Base-by-base conservation (phyloP, 2,113 vertebrate genomes). In the Machaerirhynchus nigripectus region DNA sequence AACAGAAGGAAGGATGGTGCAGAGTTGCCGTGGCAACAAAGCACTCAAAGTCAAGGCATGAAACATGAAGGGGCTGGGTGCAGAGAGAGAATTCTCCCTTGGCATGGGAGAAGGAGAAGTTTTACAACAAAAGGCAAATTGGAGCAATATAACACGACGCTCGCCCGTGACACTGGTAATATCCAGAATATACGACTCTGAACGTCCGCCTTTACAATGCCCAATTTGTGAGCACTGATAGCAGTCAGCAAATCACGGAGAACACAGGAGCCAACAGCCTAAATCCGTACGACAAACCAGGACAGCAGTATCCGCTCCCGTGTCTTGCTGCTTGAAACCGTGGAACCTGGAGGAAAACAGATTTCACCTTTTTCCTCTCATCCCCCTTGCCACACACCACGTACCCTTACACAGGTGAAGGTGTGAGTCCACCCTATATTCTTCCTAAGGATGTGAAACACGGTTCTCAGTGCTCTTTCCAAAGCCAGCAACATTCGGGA, bases 21-120 rank as follows among this genome's bases (percentile, higher is more conserved):
- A 46, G 53, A 95, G 93, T 97, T 97, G 84, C 87, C 27, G 0
- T 96, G 95, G 94, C 69, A 95, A 97, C 96, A 91, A 91, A 94
- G 76, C 68, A 80, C 87, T 55, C 95, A 42, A 82, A 81, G 53
- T 52, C 77, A 67, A 80, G 77, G 80, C 78, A 39, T 28, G 77
- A 92, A 90, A 76, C 24, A 52, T 16, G 74, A 85, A 83, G 46
- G 53, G 74, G 31, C 63, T 68, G 82, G 71, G n/a, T 46, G 77
- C 55, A 70, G 40, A 55, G 47, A 55, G 33, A 9, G 10, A 79
- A 76, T 71, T 83, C 80, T 80, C 74, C 59, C 35, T 15, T 81
- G 56, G 64, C 71, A 47, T 4, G 13, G 61, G 11, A 79, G 81
- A 79, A 73, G 9, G 77, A 84, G 74, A 91, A 94, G 79, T 77